Conservation (phyloP, 2,888 invertebrate species). For the Zonitis immaculata region DNA sequence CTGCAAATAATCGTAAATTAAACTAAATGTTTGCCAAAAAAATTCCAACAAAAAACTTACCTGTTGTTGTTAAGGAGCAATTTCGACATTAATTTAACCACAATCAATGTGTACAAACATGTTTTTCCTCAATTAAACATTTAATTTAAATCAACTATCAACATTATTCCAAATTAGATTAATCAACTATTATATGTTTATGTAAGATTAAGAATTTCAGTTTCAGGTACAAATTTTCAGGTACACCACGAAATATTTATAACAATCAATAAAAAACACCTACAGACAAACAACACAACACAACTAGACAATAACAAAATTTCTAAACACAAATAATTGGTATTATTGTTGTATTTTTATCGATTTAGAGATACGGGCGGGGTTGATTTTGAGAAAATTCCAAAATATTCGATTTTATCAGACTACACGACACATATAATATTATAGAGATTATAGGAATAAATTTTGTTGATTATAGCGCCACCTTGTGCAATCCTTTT, state of each 20-base stretch:
- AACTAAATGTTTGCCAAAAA: too few relatives aligned
- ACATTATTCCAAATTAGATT: neutral
- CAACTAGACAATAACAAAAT: neutral
- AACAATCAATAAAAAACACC: conserved; percentile 1
- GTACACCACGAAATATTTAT: neutral
- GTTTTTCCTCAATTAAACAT: conserved; percentile 46
- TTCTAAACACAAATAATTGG: neutral
- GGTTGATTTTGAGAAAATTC: conserved; percentile 14
- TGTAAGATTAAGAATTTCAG: too few relatives aligned
- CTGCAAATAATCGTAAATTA: conserved; percentile 13
- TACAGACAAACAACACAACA: too few relatives aligned
- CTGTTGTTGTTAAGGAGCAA: conserved; percentile 37
- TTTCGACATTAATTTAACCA: too few relatives aligned
- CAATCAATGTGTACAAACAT: conserved; percentile 51
- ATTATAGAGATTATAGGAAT: too few relatives aligned
- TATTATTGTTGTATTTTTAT: neutral
- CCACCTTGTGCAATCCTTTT: conserved; percentile 10
- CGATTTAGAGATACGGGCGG: conserved; percentile 13
- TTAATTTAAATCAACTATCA: conserved; percentile 35
- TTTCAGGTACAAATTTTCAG: neutral
- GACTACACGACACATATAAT: conserved; percentile 6
- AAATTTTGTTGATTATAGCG: conserved; percentile 8
- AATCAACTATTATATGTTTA: too few relatives aligned
- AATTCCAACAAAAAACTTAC: conserved; percentile 30
- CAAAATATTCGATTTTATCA: conserved; percentile 1